Evolutionary conservation across 2,797 vertebrate species (phyloP).

Genomic region (Allobates femoralis): DNA sequence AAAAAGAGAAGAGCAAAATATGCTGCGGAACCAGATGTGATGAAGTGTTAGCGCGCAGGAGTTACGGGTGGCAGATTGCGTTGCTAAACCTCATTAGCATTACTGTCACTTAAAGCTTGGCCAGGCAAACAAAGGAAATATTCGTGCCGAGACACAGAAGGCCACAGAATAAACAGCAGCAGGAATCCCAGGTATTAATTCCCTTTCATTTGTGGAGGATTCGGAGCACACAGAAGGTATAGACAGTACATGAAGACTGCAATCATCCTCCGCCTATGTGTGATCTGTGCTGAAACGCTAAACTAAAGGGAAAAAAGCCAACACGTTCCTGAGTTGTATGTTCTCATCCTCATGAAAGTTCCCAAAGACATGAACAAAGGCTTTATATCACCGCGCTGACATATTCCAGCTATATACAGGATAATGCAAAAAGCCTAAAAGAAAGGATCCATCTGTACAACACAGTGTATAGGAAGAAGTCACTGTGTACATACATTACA

Average conservation of each 20-base stretch:
- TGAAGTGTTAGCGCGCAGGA: constrained; percentile 26
- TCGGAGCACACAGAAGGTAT: background rate
- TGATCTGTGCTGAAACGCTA: background rate
- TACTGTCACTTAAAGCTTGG: constrained; percentile 59
- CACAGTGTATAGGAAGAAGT: too few species aligned
- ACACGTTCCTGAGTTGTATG: background rate
- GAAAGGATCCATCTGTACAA: too few species aligned
- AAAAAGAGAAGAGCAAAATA: constrained; percentile 49
- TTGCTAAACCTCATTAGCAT: constrained; percentile 61
- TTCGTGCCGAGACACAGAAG: constrained; percentile 32
- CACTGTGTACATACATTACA: too few species aligned
- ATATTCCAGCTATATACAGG: background rate
- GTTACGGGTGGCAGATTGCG: constrained; percentile 50
- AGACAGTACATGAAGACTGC: background rate
- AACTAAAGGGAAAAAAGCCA: background rate
- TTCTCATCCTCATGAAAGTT: background rate
- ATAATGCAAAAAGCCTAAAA: background rate
- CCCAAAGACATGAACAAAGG: background rate
- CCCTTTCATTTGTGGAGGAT: constrained; percentile 14
- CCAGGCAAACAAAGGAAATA: constrained; percentile 55
- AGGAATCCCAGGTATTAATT: constrained; percentile 43
- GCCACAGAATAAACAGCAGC: constrained; percentile 48
- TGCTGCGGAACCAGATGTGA: constrained; percentile 50
- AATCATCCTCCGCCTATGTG: background rate
- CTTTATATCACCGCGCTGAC: background rate